Evolutionary conservation across 2,113 vertebrate genomes (phyloP).

Genomic region (Loxodonta africana): DNA sequence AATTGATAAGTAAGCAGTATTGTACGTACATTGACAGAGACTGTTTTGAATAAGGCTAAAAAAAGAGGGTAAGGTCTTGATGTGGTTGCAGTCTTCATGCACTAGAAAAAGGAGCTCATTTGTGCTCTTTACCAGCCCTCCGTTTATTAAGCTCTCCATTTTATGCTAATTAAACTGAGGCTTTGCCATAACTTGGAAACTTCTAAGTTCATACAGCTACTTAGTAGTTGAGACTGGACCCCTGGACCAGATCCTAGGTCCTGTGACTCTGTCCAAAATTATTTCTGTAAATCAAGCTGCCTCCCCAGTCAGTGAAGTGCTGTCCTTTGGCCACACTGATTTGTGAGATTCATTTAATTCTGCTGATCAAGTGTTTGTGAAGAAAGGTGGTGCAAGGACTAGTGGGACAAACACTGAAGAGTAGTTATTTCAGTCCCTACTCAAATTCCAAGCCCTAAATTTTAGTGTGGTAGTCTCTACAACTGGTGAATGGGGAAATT

Average conservation of each 20-base stretch:
- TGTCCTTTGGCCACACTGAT: neutral
- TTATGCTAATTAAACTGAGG: neutral
- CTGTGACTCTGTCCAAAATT: neutral
- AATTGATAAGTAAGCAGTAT: neutral
- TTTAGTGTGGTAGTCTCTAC: neutral
- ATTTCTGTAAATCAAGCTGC: neutral
- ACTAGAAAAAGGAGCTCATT: neutral
- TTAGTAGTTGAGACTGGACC: neutral
- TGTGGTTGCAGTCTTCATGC: too few relatives aligned
- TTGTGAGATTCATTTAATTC: neutral
- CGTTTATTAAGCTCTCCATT: neutral
- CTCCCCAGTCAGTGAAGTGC: neutral
- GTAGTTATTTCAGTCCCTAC: neutral
- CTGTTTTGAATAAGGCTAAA: neutral
- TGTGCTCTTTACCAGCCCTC: neutral
- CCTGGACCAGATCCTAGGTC: neutral
- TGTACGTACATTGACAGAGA: neutral
- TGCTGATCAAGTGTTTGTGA: neutral
- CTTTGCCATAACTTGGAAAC: neutral
- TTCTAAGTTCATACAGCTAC: neutral
- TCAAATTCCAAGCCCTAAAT: neutral
- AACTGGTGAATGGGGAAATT: neutral
- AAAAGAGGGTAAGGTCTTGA: neutral
- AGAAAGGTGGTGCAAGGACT: neutral
- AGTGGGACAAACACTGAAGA: neutral